These are phyloP conservation scores for Notolepis coatsorum DNA, from an alignment of 2,797 vertebrate genomes.

Conservation along the genomic window DNA sequence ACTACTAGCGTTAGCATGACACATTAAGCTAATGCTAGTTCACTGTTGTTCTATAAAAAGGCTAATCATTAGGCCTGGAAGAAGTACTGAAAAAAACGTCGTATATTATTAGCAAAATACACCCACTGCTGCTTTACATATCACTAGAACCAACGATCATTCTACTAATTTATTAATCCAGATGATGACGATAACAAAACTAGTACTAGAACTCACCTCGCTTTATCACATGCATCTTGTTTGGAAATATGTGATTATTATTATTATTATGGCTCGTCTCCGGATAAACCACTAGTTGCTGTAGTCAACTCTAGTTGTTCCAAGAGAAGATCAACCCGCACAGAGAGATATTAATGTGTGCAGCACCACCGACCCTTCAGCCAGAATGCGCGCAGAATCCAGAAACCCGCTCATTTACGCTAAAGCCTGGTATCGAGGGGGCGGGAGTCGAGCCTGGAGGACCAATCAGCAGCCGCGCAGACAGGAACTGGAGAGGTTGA, in stretches of 20 bases:
- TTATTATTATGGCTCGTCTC: neutral
- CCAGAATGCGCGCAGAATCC: constrained; percentile 35
- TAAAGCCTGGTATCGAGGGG: constrained; percentile 51
- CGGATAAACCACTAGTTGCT: constrained; percentile 2
- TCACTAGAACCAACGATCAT: too few relatives aligned
- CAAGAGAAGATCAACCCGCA: too few relatives aligned
- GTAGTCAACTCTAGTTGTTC: neutral
- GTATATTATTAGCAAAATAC: too few relatives aligned
- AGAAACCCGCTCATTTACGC: constrained; percentile 41
- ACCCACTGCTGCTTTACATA: too few relatives aligned
- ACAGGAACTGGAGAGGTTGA: rapidly evolving
- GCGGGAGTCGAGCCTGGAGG: rapidly evolving
- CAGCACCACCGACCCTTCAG: rapidly evolving
- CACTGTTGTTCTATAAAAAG: too few relatives aligned
- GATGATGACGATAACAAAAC: neutral
- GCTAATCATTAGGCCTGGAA: too few relatives aligned
- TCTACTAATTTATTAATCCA: too few relatives aligned
- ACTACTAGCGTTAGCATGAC: too few relatives aligned
- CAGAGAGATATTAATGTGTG: neutral
- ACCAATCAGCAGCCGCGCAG: constrained; percentile 39
- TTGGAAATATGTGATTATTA: neutral
- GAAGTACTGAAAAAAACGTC: too few relatives aligned
- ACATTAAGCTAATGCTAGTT: too few relatives aligned
- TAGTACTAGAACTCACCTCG: constrained; percentile 85
- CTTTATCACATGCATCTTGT: constrained; percentile 92